These are phyloP conservation scores for Leptodactylus fuscus DNA, from an alignment of 2,113 vertebrate genomes.

Conservation along the genomic window DNA sequence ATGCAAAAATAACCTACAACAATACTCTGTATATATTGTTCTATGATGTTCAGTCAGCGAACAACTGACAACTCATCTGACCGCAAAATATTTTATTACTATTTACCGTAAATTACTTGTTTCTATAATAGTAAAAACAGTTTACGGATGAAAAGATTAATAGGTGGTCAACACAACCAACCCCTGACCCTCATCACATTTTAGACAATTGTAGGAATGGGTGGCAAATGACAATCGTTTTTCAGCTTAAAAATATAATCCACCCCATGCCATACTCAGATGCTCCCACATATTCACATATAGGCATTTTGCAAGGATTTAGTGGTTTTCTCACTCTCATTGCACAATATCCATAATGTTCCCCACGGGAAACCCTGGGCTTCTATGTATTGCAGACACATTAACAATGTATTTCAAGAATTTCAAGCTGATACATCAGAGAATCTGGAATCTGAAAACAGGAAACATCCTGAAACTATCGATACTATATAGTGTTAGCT, in stretches of 20 bases:
- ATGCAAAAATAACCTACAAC: neutral
- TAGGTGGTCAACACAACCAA: no score
- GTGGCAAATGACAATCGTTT: no score
- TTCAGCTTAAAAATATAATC: neutral
- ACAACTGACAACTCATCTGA: neutral
- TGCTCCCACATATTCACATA: neutral
- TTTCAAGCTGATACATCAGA: no score
- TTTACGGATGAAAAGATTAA: neutral
- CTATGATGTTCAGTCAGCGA: neutral
- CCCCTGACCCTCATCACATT: neutral
- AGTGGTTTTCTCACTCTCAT: neutral
- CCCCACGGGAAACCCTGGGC: no score
- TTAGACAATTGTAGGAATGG: neutral
- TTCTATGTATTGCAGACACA: no score
- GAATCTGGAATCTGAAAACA: no score
- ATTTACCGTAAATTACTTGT: no score
- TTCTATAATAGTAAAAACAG: neutral
- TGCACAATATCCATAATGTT: no score
- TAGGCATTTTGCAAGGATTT: neutral
- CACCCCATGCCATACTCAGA: neutral
- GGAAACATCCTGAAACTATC: no score
- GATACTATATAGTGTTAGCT: no score
- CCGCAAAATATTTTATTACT: neutral
- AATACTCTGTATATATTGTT: neutral
- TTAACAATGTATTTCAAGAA: no score